phyloP scores from a whole-genome alignment of 2,113 vertebrate genomes.

The Prietella phreatophila region DNA sequence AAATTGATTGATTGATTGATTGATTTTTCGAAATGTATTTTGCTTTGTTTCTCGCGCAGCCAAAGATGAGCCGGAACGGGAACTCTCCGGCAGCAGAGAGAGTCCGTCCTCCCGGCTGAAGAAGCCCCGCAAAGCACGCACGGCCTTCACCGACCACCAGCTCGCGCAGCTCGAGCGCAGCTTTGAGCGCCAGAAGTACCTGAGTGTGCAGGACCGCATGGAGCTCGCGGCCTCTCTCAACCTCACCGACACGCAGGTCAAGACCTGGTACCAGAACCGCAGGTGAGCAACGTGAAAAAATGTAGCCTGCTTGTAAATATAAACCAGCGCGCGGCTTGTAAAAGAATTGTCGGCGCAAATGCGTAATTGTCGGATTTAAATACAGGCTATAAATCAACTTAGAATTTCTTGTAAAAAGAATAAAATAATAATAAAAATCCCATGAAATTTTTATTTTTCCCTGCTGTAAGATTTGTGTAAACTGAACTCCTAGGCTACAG shows the following conservation, averaged over 20 bases:
- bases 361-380: not conserved
- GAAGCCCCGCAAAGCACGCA: conserved; percentile 89
- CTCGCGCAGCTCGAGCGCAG: conserved; percentile 86
- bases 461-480: conserved; percentile 49
- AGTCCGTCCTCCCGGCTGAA: conserved; percentile 81
- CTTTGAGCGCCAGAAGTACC: conserved; percentile 90
- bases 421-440: not conserved
- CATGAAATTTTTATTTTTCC: not conserved
- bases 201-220: conserved; percentile 93
- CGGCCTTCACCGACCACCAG: conserved; percentile 93
- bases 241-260: conserved; percentile 93
- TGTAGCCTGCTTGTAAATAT: not conserved
- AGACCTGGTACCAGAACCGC: conserved; percentile 89
- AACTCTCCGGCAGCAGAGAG: conserved; percentile 84
- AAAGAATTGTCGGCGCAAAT: too few relatives aligned
- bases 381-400: not conserved
- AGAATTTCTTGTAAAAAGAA: not conserved
- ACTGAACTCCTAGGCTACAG: conserved; percentile 43
- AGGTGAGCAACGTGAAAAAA: conserved; percentile 54
- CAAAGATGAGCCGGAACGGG: conserved; percentile 84
- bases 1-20: too few relatives aligned
- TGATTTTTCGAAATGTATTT: not conserved
- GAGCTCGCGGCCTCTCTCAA: conserved; percentile 87
- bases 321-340: not conserved
- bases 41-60: conserved; percentile 60